Evolutionary conservation across 2,113 vertebrate species (phyloP).

Genomic region (Bos taurus): ARS-UCD2.0 NC_037348.1:53698501-53699000

Average conservation of each 20-base stretch:
- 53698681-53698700: neutral
- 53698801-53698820: neutral
- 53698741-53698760: neutral
- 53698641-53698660: neutral
- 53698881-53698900: neutral
- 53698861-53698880: rapidly evolving
- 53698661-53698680: neutral
- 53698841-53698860: neutral
- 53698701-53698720: neutral
- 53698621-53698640: neutral
- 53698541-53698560: neutral
- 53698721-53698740: neutral
- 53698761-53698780: neutral
- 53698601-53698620: neutral
- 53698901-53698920: neutral
- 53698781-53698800: neutral
- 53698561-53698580: neutral
- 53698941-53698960: neutral
- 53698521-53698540: neutral
- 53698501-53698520: neutral
- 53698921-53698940: neutral
- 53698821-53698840: neutral
- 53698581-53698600: neutral
- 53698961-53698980: neutral
- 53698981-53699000: neutral